phyloP scores from a whole-genome alignment of 2,797 vertebrate genomes.

The Remorina albescens region DNA sequence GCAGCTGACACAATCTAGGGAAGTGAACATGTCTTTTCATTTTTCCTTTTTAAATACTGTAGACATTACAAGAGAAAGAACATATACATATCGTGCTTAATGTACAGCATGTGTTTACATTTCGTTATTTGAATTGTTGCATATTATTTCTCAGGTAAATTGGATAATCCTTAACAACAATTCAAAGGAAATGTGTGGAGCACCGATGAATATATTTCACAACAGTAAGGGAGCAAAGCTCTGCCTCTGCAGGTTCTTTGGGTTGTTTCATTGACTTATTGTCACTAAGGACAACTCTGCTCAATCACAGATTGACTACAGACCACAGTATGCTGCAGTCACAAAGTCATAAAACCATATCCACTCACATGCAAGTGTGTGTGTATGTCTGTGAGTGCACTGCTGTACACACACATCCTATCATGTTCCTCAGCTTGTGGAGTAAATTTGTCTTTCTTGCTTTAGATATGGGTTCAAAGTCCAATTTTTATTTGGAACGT shows the following conservation, averaged over 20 bases:
- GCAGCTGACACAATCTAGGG: background rate
- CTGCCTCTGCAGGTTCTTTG: background rate
- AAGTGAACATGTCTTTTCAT: background rate
- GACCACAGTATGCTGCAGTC: no score
- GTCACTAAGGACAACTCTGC: background rate
- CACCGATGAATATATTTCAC: no score
- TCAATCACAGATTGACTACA: no score
- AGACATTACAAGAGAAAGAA: background rate
- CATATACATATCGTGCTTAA: background rate
- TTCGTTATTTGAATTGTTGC: no score
- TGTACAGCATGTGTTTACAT: background rate
- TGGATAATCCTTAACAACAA: no score
- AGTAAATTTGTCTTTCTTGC: background rate
- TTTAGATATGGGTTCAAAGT: constrained; percentile 57
- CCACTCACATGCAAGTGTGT: background rate
- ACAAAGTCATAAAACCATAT: background rate
- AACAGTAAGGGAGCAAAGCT: background rate
- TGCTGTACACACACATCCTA: background rate
- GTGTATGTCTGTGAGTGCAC: background rate
- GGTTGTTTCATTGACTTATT: background rate
- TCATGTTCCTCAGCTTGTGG: background rate
- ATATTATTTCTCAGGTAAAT: no score
- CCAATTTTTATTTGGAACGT: constrained; percentile 27
- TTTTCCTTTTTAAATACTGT: background rate
- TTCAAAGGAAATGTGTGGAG: background rate